Conservation (phyloP, 2,113 vertebrate genomes). For the Aramus guarauna region DNA sequence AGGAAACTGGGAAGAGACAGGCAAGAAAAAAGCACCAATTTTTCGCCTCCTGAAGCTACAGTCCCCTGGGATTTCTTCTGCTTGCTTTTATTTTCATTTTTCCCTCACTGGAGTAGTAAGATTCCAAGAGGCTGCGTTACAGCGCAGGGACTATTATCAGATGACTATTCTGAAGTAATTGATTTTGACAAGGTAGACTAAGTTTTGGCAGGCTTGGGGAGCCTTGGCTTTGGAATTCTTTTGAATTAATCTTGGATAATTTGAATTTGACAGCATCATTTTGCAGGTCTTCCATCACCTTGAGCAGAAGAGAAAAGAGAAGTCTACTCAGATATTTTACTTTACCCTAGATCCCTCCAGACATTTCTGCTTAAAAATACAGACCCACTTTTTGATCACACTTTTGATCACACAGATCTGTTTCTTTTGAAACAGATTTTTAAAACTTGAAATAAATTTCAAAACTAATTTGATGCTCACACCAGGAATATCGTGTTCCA, state of each 20-base stretch:
- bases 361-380: neutral
- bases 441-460: neutral
- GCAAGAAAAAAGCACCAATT: constrained; percentile 36
- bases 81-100: constrained; percentile 48
- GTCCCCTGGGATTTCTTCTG: neutral
- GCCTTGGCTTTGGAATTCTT: neutral
- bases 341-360: neutral
- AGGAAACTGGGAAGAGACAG: constrained; percentile 67
- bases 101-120: neutral
- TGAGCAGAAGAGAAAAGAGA: neutral
- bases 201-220: neutral
- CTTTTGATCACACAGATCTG: neutral
- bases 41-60: constrained; percentile 36
- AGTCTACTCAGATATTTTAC: neutral
- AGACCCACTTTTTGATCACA: neutral
- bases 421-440: neutral
- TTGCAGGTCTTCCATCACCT: neutral
- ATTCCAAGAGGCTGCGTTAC: neutral
- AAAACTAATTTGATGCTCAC: neutral
- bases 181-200: neutral
- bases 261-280: neutral
- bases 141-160: neutral
- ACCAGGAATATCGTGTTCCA: neutral
- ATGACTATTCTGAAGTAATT: neutral
- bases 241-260: neutral